Base-by-base conservation (phyloP, 2,797 vertebrate species). In the Hapalemur alaotrensis region DNA sequence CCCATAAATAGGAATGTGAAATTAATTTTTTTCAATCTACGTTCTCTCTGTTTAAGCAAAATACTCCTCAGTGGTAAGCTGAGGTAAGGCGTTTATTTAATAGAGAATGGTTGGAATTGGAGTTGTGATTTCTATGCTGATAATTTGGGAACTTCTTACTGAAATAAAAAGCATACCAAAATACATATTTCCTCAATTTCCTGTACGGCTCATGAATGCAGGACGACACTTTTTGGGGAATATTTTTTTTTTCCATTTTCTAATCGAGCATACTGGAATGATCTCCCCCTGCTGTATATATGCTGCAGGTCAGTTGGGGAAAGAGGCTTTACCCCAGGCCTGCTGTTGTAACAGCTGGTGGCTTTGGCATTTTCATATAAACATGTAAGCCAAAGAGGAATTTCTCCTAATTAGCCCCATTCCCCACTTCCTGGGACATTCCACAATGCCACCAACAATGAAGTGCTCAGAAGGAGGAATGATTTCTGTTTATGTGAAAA, bases 21-120 rank as follows among this genome's bases (percentile, higher is more conserved):
- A 98, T 98, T 98, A 98, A 96, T 96, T 96, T 96, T 98, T 98
- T 98, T 97, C 95, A 97, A 89, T 97, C 95, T 97, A 93, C 90
- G 86, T 96, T 93, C 78, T 93, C 86, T 96, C 94, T 88, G 88
- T 76, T 97, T 63, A 96, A 92, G 86, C 38, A 86, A 82, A 84
- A 78, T 12, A 79, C 18, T 72, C n/a, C 5, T 63, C 48, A 59
- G 52, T 78, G 43, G 43, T 93, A 84, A 90, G 48, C 67, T 93
- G n/a, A 93, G 32, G 25, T 61, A 57, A 90, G 32, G 4, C 65
- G 78, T 79, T 89, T 81, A 79, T 79, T 89, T 81, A 79, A 72
- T 32, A 88, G 52, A 85, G 35, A 85, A 80, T 43, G 14, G 14
- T 46, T 93, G 63, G 50, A 61, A 90, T 95, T 35, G 75, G 63